Evolutionary conservation across 1,140 invertebrate genomes (phyloP).

Genomic region (Asobara japonica): DNA sequence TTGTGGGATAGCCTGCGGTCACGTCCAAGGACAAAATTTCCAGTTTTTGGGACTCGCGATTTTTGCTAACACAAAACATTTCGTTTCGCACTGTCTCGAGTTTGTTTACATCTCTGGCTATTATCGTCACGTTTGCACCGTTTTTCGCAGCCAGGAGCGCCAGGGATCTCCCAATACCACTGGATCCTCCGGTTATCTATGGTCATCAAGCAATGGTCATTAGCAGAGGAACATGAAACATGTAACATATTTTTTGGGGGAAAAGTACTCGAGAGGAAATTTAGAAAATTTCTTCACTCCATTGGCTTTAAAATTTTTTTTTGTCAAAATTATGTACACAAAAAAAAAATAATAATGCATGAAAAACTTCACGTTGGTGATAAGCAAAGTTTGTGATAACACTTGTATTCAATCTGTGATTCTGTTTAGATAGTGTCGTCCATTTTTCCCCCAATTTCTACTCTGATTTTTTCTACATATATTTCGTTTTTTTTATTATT

Average conservation of each 20-base stretch:
- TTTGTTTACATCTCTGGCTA: constrained; percentile 81
- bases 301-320: no score
- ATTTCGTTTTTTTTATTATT: no score
- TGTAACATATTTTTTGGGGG: not conserved
- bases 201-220: no score
- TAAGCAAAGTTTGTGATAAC: no score
- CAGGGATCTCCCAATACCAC: constrained; percentile 90
- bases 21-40: constrained; percentile 80
- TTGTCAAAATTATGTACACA: no score
- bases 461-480: not conserved
- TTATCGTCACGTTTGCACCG: constrained; percentile 90
- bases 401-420: no score
- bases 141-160: constrained; percentile 79
- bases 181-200: constrained; percentile 94
- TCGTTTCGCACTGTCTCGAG: constrained; percentile 69
- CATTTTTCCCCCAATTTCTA: no score
- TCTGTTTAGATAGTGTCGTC: not conserved
- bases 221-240: not conserved
- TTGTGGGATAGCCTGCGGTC: constrained; percentile 70
- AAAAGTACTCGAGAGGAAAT: no score
- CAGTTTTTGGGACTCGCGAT: constrained; percentile 72
- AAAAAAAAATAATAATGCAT: no score
- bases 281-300: no score
- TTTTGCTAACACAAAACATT: constrained; percentile 44
- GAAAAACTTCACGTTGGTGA: no score